These are phyloP conservation scores for Drosophila picticornis DNA, from an alignment of 2,888 invertebrate species.

Conservation along the genomic window DNA sequence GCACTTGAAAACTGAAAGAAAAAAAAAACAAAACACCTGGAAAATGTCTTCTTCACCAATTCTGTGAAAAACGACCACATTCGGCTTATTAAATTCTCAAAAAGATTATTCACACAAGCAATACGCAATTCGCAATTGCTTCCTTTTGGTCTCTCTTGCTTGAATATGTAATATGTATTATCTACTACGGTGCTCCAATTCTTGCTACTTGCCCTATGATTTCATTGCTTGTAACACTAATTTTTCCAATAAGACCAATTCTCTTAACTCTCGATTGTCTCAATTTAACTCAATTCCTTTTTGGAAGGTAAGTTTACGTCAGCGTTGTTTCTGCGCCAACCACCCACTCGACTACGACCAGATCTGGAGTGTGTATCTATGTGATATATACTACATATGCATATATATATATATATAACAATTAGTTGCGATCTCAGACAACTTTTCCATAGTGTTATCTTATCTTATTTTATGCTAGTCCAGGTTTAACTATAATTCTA, in stretches of 20 bases:
- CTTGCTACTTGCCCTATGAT: conserved; percentile 44
- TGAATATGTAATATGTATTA: conserved; percentile 18
- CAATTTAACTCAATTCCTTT: conserved; percentile 25
- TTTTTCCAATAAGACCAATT: conserved; percentile 30
- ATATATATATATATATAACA: neutral
- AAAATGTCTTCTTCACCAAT: conserved; percentile 11
- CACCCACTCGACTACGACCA: conserved; percentile 8
- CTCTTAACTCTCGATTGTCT: conserved; percentile 26
- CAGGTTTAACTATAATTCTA: conserved; percentile 60
- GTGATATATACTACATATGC: conserved; percentile 3
- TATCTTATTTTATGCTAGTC: conserved; percentile 47
- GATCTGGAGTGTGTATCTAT: conserved; percentile 5
- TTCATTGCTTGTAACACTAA: conserved; percentile 45
- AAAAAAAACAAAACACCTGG: conserved; percentile 15
- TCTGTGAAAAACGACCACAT: conserved; percentile 27
- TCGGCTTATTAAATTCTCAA: conserved; percentile 15
- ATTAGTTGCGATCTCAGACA: conserved; percentile 20
- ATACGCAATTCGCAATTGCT: conserved; percentile 30
- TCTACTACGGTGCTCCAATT: conserved; percentile 33
- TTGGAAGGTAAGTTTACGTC: conserved; percentile 59
- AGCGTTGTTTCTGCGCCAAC: conserved; percentile 30
- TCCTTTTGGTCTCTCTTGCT: conserved; percentile 47
- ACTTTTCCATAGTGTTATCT: conserved; percentile 20
- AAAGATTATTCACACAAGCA: conserved; percentile 23
- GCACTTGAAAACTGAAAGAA: conserved; percentile 27